phyloP scores from a whole-genome alignment of 2,888 invertebrate species.

The Xestobium rufovillosum region DNA sequence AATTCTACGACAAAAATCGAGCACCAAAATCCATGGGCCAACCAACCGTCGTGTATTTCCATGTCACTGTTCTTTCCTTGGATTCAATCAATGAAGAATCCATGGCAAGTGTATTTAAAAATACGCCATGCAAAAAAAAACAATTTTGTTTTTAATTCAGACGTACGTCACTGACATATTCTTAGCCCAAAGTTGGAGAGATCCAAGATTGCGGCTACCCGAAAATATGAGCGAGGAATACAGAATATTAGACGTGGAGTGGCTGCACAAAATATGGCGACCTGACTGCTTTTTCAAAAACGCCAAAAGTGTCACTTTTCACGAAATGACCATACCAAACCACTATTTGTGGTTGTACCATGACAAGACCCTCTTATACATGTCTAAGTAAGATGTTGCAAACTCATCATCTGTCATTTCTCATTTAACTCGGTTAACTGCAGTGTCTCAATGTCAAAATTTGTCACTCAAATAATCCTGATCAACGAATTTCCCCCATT shows the following conservation, averaged over 20 bases:
- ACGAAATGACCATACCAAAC: conserved; percentile 91
- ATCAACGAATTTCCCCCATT: too few relatives aligned
- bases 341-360: conserved; percentile 89
- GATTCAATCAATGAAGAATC: conserved; percentile 96
- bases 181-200: conserved; percentile 87
- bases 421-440: too few relatives aligned
- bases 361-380: conserved; percentile 84
- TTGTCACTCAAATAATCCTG: too few relatives aligned
- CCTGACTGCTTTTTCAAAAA: conserved; percentile 93
- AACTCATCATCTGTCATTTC: conserved; percentile 1
- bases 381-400: conserved; percentile 70
- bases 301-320: conserved; percentile 86
- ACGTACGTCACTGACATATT: conserved; percentile 91
- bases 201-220: conserved; percentile 79
- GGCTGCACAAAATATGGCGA: conserved; percentile 86
- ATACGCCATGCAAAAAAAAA: conserved; percentile 8
- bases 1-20: conserved; percentile 83
- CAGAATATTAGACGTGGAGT: conserved; percentile 80
- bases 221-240: conserved; percentile 92
- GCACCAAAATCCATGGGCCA: conserved; percentile 80
- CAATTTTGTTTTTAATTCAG: conserved; percentile 45
- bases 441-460: too few relatives aligned
- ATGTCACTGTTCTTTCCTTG: conserved; percentile 80
- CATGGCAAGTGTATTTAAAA: conserved; percentile 55
- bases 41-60: conserved; percentile 84